Evolutionary conservation across 2,113 vertebrate genomes (phyloP).

Genomic region (Piliocolobus tephrosceles): DNA sequence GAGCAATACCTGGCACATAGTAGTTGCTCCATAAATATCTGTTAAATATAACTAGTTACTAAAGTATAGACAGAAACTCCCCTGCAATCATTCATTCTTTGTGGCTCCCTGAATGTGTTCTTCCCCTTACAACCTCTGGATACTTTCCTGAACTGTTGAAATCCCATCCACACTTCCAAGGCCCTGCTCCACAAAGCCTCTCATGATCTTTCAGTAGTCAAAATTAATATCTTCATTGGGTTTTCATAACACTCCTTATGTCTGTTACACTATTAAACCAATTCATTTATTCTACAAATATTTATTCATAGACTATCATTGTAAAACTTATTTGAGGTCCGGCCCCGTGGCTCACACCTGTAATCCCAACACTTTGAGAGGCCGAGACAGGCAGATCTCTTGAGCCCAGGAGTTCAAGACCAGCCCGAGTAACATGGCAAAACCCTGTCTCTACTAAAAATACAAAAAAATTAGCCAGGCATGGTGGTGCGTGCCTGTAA

Average conservation of each 20-base stretch:
- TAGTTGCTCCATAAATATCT: neutral
- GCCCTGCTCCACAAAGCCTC: neutral
- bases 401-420: neutral
- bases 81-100: neutral
- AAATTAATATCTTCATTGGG: neutral
- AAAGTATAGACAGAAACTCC: neutral
- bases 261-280: neutral
- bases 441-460: neutral
- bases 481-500: neutral
- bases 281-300: neutral
- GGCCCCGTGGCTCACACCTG: neutral
- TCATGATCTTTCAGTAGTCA: neutral
- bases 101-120: neutral
- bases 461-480: neutral
- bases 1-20: neutral
- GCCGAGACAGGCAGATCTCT: neutral
- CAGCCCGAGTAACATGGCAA: neutral
- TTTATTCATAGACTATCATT: neutral
- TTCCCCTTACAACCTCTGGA: neutral
- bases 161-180: neutral
- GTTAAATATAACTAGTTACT: neutral
- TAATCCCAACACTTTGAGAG: neutral
- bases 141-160: conserved; percentile 1
- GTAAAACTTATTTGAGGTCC: neutral
- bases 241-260: neutral